phyloP scores from a whole-genome alignment of 2,113 vertebrate species.

The human region DNA sequence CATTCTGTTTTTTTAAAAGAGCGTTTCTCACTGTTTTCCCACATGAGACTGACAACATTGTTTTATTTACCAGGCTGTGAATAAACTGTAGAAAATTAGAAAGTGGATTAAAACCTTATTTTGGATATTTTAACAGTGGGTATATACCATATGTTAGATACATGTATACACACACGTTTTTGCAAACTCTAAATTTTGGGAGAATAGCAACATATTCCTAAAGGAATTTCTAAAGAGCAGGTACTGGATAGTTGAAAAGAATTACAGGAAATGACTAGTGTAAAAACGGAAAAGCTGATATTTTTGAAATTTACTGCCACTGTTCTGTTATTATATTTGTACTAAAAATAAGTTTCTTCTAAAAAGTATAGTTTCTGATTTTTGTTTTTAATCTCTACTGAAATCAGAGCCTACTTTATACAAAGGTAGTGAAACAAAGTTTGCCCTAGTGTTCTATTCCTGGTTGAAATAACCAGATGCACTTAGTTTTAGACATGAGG shows the following conservation, averaged over 20 bases:
- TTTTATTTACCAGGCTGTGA: not conserved
- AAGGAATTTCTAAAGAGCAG: not conserved
- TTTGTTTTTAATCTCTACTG: not conserved
- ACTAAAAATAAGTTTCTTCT: not conserved
- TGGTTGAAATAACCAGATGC: not conserved
- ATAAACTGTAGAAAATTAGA: not conserved
- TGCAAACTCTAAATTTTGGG: not conserved
- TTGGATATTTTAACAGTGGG: not conserved
- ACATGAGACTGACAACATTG: not conserved
- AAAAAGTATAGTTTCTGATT: not conserved
- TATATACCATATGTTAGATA: not conserved
- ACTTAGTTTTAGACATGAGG: not conserved
- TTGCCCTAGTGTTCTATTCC: not conserved
- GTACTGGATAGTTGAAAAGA: not conserved
- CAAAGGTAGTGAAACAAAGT: not conserved
- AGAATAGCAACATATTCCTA: not conserved
- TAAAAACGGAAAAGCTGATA: conserved; percentile 28
- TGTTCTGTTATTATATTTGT: conserved; percentile 10
- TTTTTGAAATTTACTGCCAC: not conserved
- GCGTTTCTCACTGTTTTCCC: not conserved
- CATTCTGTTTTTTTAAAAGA: not conserved
- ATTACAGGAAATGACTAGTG: not conserved
- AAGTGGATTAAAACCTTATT: not conserved
- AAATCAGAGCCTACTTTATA: not conserved
- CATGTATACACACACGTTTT: not conserved